Conservation (phyloP, 2,797 vertebrate species). For the Chromobotia macracanthus region DNA sequence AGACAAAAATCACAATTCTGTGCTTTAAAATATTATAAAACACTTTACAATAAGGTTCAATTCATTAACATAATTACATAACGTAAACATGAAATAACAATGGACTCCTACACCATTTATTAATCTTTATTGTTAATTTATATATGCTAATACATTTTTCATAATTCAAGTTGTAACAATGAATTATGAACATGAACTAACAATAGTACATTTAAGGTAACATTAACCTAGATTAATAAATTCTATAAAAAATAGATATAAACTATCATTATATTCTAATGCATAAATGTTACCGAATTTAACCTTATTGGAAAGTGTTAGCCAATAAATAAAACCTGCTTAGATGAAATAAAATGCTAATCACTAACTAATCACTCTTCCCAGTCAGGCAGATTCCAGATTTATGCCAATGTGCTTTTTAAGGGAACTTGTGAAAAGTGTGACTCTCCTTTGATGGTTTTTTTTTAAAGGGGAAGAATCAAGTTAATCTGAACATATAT, state of each 20-base stretch:
- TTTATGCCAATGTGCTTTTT: too few relatives aligned
- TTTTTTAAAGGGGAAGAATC: too few relatives aligned
- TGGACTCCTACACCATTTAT: neutral
- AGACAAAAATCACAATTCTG: slow-evolving; percentile 23
- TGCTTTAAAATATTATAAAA: slow-evolving; percentile 52
- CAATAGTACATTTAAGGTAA: too few relatives aligned
- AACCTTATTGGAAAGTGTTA: neutral
- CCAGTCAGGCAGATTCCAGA: neutral
- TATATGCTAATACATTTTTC: neutral
- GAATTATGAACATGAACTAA: neutral
- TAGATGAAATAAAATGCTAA: neutral
- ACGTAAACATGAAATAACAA: neutral
- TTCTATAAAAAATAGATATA: too few relatives aligned
- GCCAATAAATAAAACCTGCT: slow-evolving; percentile 43
- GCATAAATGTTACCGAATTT: neutral
- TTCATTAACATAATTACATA: neutral
- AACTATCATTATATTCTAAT: too few relatives aligned
- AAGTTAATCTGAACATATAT: too few relatives aligned
- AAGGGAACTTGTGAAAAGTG: too few relatives aligned
- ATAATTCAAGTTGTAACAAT: neutral
- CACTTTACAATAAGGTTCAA: neutral
- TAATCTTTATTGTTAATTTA: neutral
- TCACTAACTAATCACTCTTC: neutral
- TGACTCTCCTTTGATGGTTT: too few relatives aligned
- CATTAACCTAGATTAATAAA: neutral